Base-by-base conservation (phyloP, 2,888 invertebrate species). In the Protophormia terraenovae region DNA sequence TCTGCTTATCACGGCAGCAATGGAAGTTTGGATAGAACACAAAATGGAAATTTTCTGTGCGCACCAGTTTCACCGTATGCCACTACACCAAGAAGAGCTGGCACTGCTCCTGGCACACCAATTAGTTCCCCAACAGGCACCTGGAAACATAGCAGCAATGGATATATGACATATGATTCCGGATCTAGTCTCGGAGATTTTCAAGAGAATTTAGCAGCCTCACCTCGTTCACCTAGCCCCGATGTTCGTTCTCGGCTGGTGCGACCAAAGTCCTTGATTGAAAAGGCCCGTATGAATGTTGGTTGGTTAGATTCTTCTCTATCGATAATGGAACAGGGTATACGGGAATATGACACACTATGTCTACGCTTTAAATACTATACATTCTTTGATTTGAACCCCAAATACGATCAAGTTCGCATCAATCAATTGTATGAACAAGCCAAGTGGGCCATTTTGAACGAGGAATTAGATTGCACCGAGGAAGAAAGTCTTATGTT, bases 391-490 rank as follows among this genome's bases (percentile, higher is more conserved):
- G 99, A 99, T 93, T 94, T 99, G 90, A 98, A 98, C 90, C 97
- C 99, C 64, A 98, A 99, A 93, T 96, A 96, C 89, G 99, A 99
- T 93, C 96, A 97, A 38, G 95, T 98, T 7, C 94, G 99, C 73
- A 98, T 99, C 90, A 99, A 99, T 94, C 99, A 99, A 94, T 95
- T 99, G 89, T 99, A 98, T 93, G 99, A 99, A 93, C 99, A 99
- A 93, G 98, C 99, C 75, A 98, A 98, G 92, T 99, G 99, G 99
- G 96, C 98, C 90, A 95, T 99, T 88, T 95, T 99, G 83, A 97
- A 98, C 89, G 99, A 99, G 93, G 99, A 99, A 93, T 96, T 99
- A 82, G 99, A 99, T 90, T 99, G 99, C 92, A 99, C 99, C 0
- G 99, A 99, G 93, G 99, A 99, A 92, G 99, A 99, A 93, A 98